Conservation (phyloP, 1,140 invertebrate genomes). For the Rhagoletis pomonella region DNA sequence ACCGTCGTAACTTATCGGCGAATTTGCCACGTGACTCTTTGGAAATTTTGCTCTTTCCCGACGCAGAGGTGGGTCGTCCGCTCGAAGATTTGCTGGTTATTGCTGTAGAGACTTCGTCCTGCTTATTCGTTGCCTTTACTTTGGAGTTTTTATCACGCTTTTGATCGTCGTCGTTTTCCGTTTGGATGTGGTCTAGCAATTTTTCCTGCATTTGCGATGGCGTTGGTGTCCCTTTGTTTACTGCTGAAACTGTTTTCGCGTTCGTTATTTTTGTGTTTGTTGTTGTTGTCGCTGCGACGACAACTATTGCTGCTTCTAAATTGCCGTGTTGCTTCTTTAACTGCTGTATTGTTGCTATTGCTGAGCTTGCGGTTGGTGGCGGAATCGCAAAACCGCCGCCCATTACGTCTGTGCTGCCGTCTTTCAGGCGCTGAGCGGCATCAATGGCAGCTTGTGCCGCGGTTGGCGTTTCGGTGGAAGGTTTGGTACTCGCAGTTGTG, state of each 20-base stretch:
- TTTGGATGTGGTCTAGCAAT: slow-evolving; percentile 65
- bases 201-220: slow-evolving; percentile 69
- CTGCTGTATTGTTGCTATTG: slow-evolving; percentile 20
- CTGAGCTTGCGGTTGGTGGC: slow-evolving; percentile 59
- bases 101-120: background rate
- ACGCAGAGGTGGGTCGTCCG: background rate
- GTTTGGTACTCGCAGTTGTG: background rate
- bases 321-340: slow-evolving; percentile 1
- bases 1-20: slow-evolving; percentile 67
- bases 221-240: background rate
- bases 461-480: background rate
- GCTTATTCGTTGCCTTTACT: slow-evolving; percentile 56
- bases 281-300: no score
- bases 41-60: slow-evolving; percentile 61
- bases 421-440: slow-evolving; percentile 57
- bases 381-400: slow-evolving; percentile 71
- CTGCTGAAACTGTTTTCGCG: slow-evolving; percentile 4
- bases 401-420: slow-evolving; percentile 64
- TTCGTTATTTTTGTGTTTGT: background rate
- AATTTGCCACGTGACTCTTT: slow-evolving; percentile 66
- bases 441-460: background rate
- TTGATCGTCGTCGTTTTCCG: slow-evolving; percentile 62
- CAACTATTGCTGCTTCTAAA: no score
- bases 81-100: background rate
- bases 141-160: slow-evolving; percentile 64